A percentile compares a stretch with the other conserved stretches of the same genome.
phyloP scores from a whole-genome alignment of 2,113 vertebrate species.

The Castor canadensis region DNA sequence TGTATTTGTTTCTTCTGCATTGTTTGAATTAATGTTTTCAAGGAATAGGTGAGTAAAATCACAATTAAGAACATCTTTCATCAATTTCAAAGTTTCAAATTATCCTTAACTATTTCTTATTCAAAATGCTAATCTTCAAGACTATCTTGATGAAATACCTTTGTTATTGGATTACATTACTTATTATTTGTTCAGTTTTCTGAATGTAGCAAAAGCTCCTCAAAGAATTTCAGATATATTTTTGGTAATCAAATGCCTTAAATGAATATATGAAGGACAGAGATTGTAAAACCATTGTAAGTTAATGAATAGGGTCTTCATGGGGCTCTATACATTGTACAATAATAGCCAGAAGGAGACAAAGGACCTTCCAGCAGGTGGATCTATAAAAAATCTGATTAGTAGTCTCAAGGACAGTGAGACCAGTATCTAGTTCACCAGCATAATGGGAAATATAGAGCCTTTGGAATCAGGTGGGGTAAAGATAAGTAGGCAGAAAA shows the following conservation, averaged over 20 bases:
- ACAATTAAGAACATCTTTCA: slow-evolving; percentile 15
- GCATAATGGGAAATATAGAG: neutral
- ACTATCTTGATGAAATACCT: neutral
- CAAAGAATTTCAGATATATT: neutral
- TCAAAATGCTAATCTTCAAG: slow-evolving; percentile 21
- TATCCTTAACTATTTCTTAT: neutral
- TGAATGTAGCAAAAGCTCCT: neutral
- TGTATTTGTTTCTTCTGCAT: slow-evolving; percentile 21
- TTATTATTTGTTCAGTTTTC: neutral
- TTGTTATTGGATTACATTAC: neutral
- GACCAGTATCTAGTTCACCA: neutral
- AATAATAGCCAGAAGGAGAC: neutral
- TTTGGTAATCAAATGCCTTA: neutral
- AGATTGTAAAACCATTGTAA: neutral
- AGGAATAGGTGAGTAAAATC: slow-evolving; percentile 22
- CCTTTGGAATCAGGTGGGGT: neutral
- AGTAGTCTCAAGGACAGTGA: neutral
- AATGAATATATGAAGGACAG: neutral
- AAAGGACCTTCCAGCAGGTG: neutral
- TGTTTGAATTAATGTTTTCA: slow-evolving; percentile 43
- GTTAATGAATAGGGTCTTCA: neutral
- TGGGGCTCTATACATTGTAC: neutral
- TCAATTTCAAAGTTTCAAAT: slow-evolving; percentile 45
- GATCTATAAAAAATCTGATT: neutral
- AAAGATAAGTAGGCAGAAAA: neutral